Conservation (phyloP, 2,888 invertebrate species). For the Petrolisthes manimaculis region DNA sequence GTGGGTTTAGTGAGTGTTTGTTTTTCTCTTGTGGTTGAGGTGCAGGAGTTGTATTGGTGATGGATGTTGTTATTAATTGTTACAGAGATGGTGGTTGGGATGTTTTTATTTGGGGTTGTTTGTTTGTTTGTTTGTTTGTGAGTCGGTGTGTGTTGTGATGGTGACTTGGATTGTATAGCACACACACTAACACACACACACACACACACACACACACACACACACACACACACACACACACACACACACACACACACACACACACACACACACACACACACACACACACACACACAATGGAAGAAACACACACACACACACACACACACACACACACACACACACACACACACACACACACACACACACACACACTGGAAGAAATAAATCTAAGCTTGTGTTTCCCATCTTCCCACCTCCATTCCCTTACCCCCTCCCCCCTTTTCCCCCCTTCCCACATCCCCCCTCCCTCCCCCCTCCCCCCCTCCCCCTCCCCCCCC, state of each 20-base stretch:
- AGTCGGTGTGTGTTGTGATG: no score
- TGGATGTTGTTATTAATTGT: no score
- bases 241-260: slow-evolving; percentile 17
- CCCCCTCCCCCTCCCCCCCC: background rate
- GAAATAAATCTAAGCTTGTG: background rate
- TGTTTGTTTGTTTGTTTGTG: no score
- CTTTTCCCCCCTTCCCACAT: background rate
- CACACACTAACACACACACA: background rate
- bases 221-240: slow-evolving; percentile 22
- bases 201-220: slow-evolving; percentile 16
- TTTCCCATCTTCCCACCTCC: background rate
- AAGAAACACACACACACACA: slow-evolving; percentile 19
- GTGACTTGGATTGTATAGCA: no score
- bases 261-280: slow-evolving; percentile 1
- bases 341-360: slow-evolving; percentile 20
- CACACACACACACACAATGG: slow-evolving; percentile 10
- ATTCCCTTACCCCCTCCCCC: background rate
- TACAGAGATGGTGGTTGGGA: no score
- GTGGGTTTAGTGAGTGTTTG: no score
- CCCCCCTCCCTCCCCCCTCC: background rate
- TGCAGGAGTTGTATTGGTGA: no score
- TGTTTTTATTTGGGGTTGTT: no score
- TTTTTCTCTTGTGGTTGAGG: no score
- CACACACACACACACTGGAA: background rate
- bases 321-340: slow-evolving; percentile 15